These are phyloP conservation scores for Ophiothrix spiculata DNA, from an alignment of 35 echinoderm and acorn worm species.

Conservation along the genomic window DNA sequence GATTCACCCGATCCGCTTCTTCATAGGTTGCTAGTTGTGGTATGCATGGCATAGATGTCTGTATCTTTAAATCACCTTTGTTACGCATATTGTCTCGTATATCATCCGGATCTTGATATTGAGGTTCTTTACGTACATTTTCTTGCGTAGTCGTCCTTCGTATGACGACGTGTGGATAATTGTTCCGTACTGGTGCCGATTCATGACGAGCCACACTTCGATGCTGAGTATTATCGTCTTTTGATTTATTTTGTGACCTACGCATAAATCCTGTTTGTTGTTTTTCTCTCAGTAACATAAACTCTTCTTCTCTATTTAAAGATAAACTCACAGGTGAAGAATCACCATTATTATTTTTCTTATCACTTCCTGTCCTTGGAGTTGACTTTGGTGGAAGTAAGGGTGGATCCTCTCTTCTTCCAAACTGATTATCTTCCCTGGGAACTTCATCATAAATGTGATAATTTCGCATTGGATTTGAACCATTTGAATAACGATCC, in stretches of 20 bases:
- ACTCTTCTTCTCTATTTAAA: neutral
- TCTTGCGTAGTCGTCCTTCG: neutral
- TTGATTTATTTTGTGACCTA: neutral
- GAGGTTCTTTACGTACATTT: neutral
- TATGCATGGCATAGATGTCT: neutral
- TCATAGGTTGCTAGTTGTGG: neutral
- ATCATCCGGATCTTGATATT: neutral
- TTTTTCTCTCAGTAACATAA: neutral
- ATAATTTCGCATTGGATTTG: too few relatives aligned
- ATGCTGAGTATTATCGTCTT: neutral
- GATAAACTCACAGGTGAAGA: neutral
- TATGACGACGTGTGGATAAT: neutral
- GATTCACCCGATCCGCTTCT: neutral
- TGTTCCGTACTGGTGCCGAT: neutral
- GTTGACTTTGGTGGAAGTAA: neutral
- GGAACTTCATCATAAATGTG: constrained; percentile 4
- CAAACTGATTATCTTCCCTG: neutral
- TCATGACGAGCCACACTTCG: neutral
- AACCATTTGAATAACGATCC: too few relatives aligned
- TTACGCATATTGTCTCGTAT: neutral
- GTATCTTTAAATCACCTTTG: neutral
- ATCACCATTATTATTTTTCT: neutral
- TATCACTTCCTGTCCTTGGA: neutral
- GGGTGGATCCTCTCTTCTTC: neutral
- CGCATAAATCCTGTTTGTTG: neutral